These are phyloP conservation scores for Nymphalis io DNA, from an alignment of 1,140 invertebrate genomes.

Conservation along the genomic window DNA sequence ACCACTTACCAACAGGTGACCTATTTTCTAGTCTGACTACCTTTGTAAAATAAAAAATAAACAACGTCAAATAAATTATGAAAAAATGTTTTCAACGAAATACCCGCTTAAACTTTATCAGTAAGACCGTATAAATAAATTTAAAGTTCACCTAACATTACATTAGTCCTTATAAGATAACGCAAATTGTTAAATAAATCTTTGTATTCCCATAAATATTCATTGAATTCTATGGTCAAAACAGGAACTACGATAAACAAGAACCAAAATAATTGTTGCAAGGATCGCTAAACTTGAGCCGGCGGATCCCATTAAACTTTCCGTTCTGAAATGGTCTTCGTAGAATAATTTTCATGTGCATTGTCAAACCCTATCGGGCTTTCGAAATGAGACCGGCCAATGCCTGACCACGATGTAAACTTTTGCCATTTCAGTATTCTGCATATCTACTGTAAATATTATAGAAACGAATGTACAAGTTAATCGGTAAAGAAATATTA, in stretches of 20 bases:
- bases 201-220: conserved; percentile 46
- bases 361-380: conserved; percentile 76
- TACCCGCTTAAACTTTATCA: too few relatives aligned
- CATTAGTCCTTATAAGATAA: conserved; percentile 33
- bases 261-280: conserved; percentile 68
- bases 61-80: too few relatives aligned
- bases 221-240: conserved; percentile 52
- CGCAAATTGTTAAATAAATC: conserved; percentile 39
- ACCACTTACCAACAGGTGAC: too few relatives aligned
- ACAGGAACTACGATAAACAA: conserved; percentile 49
- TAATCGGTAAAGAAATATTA: conserved; percentile 47
- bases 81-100: too few relatives aligned
- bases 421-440: conserved; percentile 62
- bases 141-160: background rate
- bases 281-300: conserved; percentile 63
- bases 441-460: conserved; percentile 49
- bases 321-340: conserved; percentile 68
- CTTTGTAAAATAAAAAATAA: too few relatives aligned
- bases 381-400: conserved; percentile 66
- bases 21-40: too few relatives aligned
- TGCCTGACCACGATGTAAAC: conserved; percentile 62
- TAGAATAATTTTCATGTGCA: conserved; percentile 76
- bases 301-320: conserved; percentile 73
- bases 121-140: too few relatives aligned
- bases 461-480: conserved; percentile 45